Base-by-base conservation (phyloP, 2,888 invertebrate species). In the Helicoverpa assulta region DNA sequence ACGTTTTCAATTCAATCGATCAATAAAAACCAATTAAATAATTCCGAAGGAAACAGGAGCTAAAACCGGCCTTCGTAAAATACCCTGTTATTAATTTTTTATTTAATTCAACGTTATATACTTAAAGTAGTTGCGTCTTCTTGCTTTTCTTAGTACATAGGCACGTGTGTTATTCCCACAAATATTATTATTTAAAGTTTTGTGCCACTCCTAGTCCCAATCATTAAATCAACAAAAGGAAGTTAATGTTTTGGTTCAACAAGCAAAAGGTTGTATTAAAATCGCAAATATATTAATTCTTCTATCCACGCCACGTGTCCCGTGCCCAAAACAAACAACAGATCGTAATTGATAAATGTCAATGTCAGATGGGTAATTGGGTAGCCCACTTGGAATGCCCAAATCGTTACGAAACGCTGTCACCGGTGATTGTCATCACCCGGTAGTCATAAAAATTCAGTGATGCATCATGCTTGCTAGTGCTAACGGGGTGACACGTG, bases 401-500 rank as follows among this genome's bases (percentile, higher is more conserved):
- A 47, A 47, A 47, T 47, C 52, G 26, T 47, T n/a, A 18, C 50
- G 19, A 62, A 66, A 54, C 40, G 26, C 33, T 53, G 56, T 51
- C 53, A 54, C 29, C 26, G 40, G 26, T 67, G 47, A 72, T 61
- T 72, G 68, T 54, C 68, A 67, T 29, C 50, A 59, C 43, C n/a
- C 53, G 56, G 53, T 63, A 52, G 58, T 73, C 66, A 64, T 76
- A 71, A 82, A 82, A 77, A 76, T 60, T 74, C 69, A 72, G 58
- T 72, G 78, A 73, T 86, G 87, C 88, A 86, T 86, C 82, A 80
- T 77, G 73, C 77, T 80, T 81, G 78, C 78, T 76, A 76, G 73
- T 69, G 83, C 79, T 87, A 85, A 83, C 78, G 79, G 86, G 83
- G 82, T 84, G 86, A 80, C 79, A 75, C 71, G 82, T 92, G 94